These are phyloP conservation scores for Camponotus floridanus DNA, from an alignment of 1,140 invertebrate species.

Conservation along the genomic window DNA sequence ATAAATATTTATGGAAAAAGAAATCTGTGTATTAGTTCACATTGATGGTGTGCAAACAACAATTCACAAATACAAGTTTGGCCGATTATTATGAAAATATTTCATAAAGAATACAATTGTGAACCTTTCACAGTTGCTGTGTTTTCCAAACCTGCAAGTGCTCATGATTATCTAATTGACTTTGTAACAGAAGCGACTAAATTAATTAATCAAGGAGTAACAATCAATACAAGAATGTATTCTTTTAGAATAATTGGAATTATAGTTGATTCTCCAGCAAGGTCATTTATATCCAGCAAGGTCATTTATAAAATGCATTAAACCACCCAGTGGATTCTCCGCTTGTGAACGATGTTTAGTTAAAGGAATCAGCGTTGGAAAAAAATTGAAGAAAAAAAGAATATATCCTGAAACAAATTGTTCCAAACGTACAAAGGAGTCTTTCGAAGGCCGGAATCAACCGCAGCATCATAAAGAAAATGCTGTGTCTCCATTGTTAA, in stretches of 20 bases:
- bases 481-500: not conserved
- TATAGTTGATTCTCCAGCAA: constrained; percentile 6
- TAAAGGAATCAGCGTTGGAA: not conserved
- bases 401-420: not conserved
- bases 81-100: constrained; percentile 2
- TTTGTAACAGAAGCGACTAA: constrained; percentile 13
- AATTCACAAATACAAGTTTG: constrained; percentile 22
- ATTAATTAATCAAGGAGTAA: not conserved
- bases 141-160: not conserved
- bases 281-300: too few species aligned
- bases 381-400: not conserved
- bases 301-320: constrained; percentile 16
- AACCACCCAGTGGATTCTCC: not conserved
- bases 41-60: constrained; percentile 6
- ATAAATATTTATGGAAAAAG: not conserved
- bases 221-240: not conserved
- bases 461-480: constrained; percentile 4
- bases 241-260: not conserved
- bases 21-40: not conserved
- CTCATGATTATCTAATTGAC: not conserved
- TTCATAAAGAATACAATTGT: not conserved
- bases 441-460: not conserved
- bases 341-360: not conserved
- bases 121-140: not conserved
- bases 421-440: not conserved